These are phyloP conservation scores for Parnassius smintheus DNA, from an alignment of 2,888 invertebrate species.

Conservation along the genomic window DNA sequence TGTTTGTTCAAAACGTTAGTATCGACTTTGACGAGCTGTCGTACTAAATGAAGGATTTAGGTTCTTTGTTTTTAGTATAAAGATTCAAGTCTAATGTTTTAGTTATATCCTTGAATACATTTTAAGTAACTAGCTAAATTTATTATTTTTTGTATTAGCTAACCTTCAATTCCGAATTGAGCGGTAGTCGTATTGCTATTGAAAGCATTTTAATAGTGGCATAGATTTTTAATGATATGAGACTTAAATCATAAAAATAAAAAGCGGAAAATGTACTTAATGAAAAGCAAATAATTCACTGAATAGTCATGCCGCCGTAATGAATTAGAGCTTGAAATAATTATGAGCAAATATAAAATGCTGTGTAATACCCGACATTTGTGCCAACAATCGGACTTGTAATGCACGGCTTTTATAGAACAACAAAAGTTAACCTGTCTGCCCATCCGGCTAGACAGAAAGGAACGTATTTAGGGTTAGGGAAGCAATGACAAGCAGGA, in stretches of 20 bases:
- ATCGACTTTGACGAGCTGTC: conserved; percentile 39
- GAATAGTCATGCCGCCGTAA: conserved; percentile 36
- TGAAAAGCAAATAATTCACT: conserved; percentile 25
- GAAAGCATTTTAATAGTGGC: too few species aligned
- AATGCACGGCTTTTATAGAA: conserved; percentile 75
- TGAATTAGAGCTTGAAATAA: conserved; percentile 54
- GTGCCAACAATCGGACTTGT: conserved; percentile 74
- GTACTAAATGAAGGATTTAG: conserved; percentile 15
- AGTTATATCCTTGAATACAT: too few species aligned
- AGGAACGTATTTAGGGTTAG: conserved; percentile 78
- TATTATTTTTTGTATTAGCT: too few species aligned
- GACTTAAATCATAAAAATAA: background rate
- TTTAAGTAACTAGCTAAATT: too few species aligned
- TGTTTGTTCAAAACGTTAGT: conserved; percentile 67
- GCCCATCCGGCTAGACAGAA: conserved; percentile 67
- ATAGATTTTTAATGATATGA: background rate
- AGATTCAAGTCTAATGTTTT: background rate
- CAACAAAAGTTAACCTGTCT: conserved; percentile 80
- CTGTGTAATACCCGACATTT: conserved; percentile 77
- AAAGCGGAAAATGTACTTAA: conserved; percentile 7
- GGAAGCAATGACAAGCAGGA: conserved; percentile 77
- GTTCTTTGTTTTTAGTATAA: conserved; percentile 27
- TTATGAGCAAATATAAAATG: conserved; percentile 65
- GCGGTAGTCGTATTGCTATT: too few species aligned
- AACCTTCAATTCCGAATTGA: too few species aligned